A percentile compares a stretch with the other conserved stretches of the same genome.
These are phyloP conservation scores for Drosophila simulans DNA, from an alignment of 1,140 invertebrate genomes.

Conservation along the genomic window DNA sequence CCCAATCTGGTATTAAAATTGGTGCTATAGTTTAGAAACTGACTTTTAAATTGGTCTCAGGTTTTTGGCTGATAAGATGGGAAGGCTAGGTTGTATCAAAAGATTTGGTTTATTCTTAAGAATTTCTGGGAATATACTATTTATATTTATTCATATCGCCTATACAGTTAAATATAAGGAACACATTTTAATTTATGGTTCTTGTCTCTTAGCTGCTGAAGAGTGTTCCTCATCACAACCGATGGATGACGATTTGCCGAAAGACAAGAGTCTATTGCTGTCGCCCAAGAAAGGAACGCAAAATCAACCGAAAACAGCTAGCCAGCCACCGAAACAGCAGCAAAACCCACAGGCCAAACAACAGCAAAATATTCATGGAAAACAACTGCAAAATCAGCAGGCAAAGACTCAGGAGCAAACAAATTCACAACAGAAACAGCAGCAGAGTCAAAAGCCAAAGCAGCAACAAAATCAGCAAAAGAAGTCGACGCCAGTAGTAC, in stretches of 20 bases:
- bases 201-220: conserved; percentile 2
- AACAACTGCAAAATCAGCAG: background rate
- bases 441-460: conserved; percentile 23
- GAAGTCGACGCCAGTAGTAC: conserved; percentile 20
- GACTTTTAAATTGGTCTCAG: background rate
- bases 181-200: no score
- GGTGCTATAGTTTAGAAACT: background rate
- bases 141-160: no score
- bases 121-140: no score
- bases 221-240: background rate
- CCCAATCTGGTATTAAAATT: conserved; percentile 51
- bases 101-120: no score
- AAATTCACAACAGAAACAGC: conserved; percentile 20
- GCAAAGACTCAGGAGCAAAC: background rate
- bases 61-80: no score
- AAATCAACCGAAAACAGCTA: background rate
- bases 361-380: background rate
- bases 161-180: no score
- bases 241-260: background rate
- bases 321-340: background rate
- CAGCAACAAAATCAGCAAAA: conserved; percentile 11
- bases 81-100: no score
- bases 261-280: background rate
- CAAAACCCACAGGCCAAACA: conserved; percentile 8
- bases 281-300: background rate